Conservation (phyloP, 2,797 vertebrate species). For the Benthosema pterotum region DNA sequence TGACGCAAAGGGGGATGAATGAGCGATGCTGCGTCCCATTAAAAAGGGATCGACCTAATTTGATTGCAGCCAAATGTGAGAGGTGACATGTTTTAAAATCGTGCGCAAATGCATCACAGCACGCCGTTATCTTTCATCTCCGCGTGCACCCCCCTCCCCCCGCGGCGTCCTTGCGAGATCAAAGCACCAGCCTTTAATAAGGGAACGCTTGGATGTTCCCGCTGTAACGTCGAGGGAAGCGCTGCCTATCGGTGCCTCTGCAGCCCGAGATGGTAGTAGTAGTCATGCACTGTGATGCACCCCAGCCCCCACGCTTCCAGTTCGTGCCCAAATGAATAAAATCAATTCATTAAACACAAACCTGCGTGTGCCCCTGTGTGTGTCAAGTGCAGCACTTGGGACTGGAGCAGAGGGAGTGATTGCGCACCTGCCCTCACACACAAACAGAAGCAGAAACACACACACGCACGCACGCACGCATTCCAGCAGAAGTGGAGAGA, state of each 20-base stretch:
- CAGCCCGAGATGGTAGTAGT: slow-evolving; percentile 39
- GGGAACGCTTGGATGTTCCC: slow-evolving; percentile 61
- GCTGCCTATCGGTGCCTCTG: slow-evolving; percentile 49
- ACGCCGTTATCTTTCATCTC: slow-evolving; percentile 63
- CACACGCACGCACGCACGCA: slow-evolving; percentile 24
- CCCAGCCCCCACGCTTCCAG: slow-evolving; percentile 31
- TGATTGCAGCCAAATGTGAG: slow-evolving; percentile 56
- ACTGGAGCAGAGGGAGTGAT: slow-evolving; percentile 45
- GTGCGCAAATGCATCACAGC: slow-evolving; percentile 55
- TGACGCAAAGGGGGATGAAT: neutral
- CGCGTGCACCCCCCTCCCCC: slow-evolving; percentile 42
- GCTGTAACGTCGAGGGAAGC: slow-evolving; percentile 32
- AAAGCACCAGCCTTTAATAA: slow-evolving; percentile 63
- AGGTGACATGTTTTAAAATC: slow-evolving; percentile 55
- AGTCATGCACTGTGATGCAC: slow-evolving; percentile 30
- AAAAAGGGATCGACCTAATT: slow-evolving; percentile 44
- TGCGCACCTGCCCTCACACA: slow-evolving; percentile 58
- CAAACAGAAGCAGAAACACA: no score
- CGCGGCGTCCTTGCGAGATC: slow-evolving; percentile 48
- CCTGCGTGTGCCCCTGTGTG: slow-evolving; percentile 18
- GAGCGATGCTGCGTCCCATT: slow-evolving; percentile 38
- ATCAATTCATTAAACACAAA: slow-evolving; percentile 4
- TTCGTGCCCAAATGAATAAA: slow-evolving; percentile 33
- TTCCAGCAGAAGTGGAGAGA: slow-evolving; percentile 41
- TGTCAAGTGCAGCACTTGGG: slow-evolving; percentile 6